phyloP scores from a whole-genome alignment of 2,113 vertebrate species.

The Coreoperca whiteheadi region DNA sequence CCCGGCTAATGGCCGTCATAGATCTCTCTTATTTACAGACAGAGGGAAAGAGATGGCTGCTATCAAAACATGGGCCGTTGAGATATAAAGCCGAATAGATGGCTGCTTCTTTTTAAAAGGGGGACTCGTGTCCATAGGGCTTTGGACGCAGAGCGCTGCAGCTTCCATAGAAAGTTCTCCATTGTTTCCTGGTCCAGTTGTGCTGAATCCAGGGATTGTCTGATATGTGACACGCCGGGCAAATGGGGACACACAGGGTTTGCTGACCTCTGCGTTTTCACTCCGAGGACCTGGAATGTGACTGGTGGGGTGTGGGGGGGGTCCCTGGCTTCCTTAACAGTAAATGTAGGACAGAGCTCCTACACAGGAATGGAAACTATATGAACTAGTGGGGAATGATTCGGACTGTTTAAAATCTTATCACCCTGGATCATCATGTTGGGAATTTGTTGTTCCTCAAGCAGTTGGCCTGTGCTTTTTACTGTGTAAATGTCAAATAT shows the following conservation, averaged over 20 bases:
- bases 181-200: constrained; percentile 78
- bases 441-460: background rate
- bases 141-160: constrained; percentile 54
- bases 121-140: constrained; percentile 50
- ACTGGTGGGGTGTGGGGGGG: constrained; percentile 28
- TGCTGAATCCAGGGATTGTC: constrained; percentile 82
- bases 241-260: constrained; percentile 69
- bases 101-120: constrained; percentile 45
- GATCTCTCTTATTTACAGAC: constrained; percentile 69
- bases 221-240: constrained; percentile 70
- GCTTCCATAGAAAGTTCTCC: constrained; percentile 82
- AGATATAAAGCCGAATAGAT: constrained; percentile 59
- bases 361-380: constrained; percentile 1
- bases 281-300: constrained; percentile 71
- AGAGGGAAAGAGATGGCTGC: constrained; percentile 29
- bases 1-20: constrained; percentile 66
- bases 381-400: background rate
- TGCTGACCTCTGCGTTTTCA: constrained; percentile 75
- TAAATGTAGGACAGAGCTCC: constrained; percentile 31
- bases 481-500: background rate
- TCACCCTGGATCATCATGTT: background rate
- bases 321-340: constrained; percentile 42
- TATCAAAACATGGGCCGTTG: constrained; percentile 47
- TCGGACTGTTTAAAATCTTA: background rate
- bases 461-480: background rate